Base-by-base conservation (phyloP, 2,113 vertebrate genomes). In the Progne subis region DNA sequence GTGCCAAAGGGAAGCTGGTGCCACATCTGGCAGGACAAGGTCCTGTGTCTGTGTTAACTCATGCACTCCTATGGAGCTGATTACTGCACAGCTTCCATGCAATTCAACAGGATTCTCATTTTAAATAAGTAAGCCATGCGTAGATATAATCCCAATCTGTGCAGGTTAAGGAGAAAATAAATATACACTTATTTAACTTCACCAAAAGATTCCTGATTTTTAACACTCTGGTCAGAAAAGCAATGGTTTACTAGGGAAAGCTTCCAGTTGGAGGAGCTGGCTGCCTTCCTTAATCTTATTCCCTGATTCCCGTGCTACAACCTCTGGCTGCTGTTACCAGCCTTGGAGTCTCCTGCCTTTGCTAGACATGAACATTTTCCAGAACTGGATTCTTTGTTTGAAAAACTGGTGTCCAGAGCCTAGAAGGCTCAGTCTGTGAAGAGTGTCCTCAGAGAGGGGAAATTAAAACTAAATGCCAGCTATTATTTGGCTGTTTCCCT, bases 1-100 rank as follows among this genome's bases (percentile, higher is more conserved):
- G 25, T 64, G 84, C 84, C 93, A 93, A 87, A 88, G 63, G 47
- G 81, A 90, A 91, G 61, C 32, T 79, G 55, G 55, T 85, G 90
- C 88, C 43, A 34, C 43, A 44, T 46, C 50, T 64, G 44, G 46
- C 44, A 34, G 4, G 57, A 85, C 26, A 55, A 74, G 78, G 50
- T 29, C 47, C 56, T 46, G 37, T 49, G 46, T 49, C 31, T 76
- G 46, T 8, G 21, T 49, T 75, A 92, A 60, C 41, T 74, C 2
- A 0, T 50, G 34, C 32, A 24, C 18, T 55, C 59, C 60, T 64
- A 3, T 14, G 24, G 11, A 75, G 44, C 6, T 10, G 69, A 71
- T 41, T 78, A 44, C 64, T 82, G 43, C 11, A 32, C 44, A 81
- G 44, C 49, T 89, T 65, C 57, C 11, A 25, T 56, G 17, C 65